Percentiles rank a stretch among this genome's conserved stretches.
phyloP scores from a whole-genome alignment of 2,113 vertebrate species.

The Perca flavescens region DNA sequence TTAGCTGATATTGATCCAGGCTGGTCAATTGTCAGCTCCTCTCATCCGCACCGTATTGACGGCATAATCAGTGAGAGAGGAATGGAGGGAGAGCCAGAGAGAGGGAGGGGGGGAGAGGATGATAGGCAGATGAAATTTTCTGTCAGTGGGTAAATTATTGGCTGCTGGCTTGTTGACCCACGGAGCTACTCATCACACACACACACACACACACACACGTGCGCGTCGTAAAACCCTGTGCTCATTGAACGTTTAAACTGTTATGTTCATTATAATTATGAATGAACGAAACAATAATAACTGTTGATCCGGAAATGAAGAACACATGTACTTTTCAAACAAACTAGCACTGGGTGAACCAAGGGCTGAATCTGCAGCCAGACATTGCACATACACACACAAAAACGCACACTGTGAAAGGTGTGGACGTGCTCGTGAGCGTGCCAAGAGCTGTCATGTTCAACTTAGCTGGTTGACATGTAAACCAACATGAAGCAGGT shows the following conservation, averaged over 20 bases:
- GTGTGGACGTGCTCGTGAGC: no score
- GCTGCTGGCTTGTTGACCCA: slow-evolving; percentile 96
- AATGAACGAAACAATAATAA: background rate
- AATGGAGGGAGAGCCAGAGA: slow-evolving; percentile 59
- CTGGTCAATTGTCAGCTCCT: slow-evolving; percentile 98
- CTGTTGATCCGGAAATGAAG: background rate
- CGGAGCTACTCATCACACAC: slow-evolving; percentile 83
- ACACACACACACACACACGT: slow-evolving; percentile 28
- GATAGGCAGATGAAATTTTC: slow-evolving; percentile 98
- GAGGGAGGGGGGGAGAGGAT: slow-evolving; percentile 69
- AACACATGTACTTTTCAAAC: background rate
- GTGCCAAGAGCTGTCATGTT: no score
- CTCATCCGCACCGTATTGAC: slow-evolving; percentile 99
- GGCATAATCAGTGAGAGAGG: slow-evolving; percentile 94
- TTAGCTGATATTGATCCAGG: slow-evolving; percentile 99
- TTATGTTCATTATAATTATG: background rate
- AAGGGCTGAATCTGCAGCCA: background rate
- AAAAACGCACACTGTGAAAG: no score
- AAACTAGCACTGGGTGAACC: background rate
- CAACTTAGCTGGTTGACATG: no score
- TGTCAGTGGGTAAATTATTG: slow-evolving; percentile 98
- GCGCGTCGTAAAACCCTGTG: background rate
- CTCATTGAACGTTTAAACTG: background rate
- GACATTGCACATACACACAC: background rate
- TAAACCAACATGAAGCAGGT: background rate